These are phyloP conservation scores for Hypotaenidia okinawae DNA, from an alignment of 2,797 vertebrate genomes.

Conservation along the genomic window DNA sequence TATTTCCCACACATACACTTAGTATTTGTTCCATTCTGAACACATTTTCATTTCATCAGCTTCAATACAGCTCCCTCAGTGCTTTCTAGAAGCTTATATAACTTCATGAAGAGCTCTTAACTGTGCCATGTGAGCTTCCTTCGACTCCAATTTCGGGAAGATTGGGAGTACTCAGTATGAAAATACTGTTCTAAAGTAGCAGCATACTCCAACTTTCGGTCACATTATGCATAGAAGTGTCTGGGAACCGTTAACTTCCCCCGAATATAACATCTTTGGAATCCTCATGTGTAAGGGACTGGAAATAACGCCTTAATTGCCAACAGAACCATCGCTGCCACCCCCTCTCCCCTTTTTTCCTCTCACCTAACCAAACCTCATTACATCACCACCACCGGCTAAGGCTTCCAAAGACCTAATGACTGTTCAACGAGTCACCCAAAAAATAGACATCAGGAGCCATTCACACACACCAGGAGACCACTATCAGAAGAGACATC, in stretches of 20 bases:
- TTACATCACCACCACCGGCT: too few species aligned
- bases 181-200: neutral
- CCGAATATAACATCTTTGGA: neutral
- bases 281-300: neutral
- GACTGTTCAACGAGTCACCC: too few species aligned
- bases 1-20: neutral
- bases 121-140: neutral
- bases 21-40: neutral
- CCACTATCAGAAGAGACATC: too few species aligned
- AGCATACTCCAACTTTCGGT: neutral
- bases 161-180: neutral
- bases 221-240: neutral
- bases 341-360: too few species aligned
- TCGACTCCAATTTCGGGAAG: neutral
- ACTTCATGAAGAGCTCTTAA: neutral
- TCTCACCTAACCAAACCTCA: too few species aligned
- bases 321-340: too few species aligned
- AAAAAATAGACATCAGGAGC: too few species aligned
- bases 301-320: too few species aligned
- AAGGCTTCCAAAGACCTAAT: too few species aligned
- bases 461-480: too few species aligned
- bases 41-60: neutral
- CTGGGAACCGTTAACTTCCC: neutral
- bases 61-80: neutral
- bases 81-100: neutral